A percentile compares a stretch with the other conserved stretches of the same genome.
phyloP scores from a whole-genome alignment of 1,140 invertebrate genomes.

The Aethina tumida region DNA sequence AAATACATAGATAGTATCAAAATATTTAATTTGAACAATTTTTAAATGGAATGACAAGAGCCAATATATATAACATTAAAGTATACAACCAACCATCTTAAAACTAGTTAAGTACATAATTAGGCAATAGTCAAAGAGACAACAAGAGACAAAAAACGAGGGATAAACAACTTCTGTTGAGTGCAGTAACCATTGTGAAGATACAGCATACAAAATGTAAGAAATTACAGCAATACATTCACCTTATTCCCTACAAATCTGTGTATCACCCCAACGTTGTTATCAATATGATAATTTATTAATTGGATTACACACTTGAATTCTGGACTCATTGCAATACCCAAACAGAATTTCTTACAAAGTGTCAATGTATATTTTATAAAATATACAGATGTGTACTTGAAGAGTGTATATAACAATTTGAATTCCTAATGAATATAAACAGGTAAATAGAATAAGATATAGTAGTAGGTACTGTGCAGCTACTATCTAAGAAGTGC shows the following conservation, averaged over 20 bases:
- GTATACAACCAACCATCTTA: slow-evolving; percentile 9
- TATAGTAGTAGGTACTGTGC: slow-evolving; percentile 29
- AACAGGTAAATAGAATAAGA: slow-evolving; percentile 28
- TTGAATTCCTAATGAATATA: slow-evolving; percentile 26
- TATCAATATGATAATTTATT: too few species aligned
- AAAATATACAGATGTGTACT: slow-evolving; percentile 20
- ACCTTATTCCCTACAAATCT: too few species aligned
- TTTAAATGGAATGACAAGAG: slow-evolving; percentile 22
- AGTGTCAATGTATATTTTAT: slow-evolving; percentile 15
- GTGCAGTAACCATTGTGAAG: slow-evolving; percentile 26
- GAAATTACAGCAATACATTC: too few species aligned
- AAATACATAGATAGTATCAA: slow-evolving; percentile 24
- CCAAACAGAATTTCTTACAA: too few species aligned
- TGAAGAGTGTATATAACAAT: slow-evolving; percentile 26
- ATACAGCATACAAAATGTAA: slow-evolving; percentile 18
- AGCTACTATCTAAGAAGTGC: slow-evolving; percentile 23
- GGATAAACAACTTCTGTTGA: slow-evolving; percentile 4
- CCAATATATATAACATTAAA: slow-evolving; percentile 9
- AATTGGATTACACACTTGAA: too few species aligned
- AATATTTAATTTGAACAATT: slow-evolving; percentile 19
- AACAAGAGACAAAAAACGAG: slow-evolving; percentile 1
- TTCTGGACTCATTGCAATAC: too few species aligned
- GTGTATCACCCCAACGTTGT: too few species aligned
- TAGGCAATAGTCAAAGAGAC: slow-evolving; percentile 7
- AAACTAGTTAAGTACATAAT: slow-evolving; percentile 13